Evolutionary conservation across 1,140 invertebrate species (phyloP), one percentile per base, ranked within the genome.

Genomic region (Caenorhabditis tropicalis): DNA sequence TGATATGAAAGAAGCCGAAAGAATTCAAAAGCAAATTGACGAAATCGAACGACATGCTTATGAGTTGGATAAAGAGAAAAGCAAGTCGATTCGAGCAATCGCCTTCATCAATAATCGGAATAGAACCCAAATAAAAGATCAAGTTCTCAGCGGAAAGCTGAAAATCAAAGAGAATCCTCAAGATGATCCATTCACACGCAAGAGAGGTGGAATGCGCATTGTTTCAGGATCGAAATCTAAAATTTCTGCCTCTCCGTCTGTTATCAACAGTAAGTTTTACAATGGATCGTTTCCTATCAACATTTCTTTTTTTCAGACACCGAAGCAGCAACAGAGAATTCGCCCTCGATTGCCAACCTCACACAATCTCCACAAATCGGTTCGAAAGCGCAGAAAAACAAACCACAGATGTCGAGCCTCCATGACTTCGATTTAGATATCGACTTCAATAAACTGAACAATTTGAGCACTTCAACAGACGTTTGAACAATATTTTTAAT

Each of bases 361-460:
- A 70, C 60, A 5, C 60, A 27, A 4, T 33, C 60, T 27, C 60
- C 60, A 19, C 33, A 31, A 19, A 1, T 16, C 19, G 19, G 4
- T 3, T 33, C 21, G n/a, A 58, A n/a, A n/a, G n/a, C 7, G 16
- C 19, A 15, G 27, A 70, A 36, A 33, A 70, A 70, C 7, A 24
- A 24, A 29, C 10, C 56, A 10, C 9, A 29, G 19, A 70, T 70
- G 19, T 70, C 60, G 12, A 70, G 60, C 39, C 60, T 70, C 4
- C 60, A 70, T n/a, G 60, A 70, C n/a, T 70, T 70, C 24, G 60
- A 70, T n/a, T 19, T 70, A 9, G 60, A 70, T n/a, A 70, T 70
- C 12, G 60, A 70, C 24, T 36, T 70, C 10, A 33, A 19, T 19
- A 70, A 70, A 36, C 16, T 70, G 31, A 70, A 70, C 0, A 19